Base-by-base conservation (phyloP, 2,888 invertebrate species). In the Anthophora plumipes region DNA sequence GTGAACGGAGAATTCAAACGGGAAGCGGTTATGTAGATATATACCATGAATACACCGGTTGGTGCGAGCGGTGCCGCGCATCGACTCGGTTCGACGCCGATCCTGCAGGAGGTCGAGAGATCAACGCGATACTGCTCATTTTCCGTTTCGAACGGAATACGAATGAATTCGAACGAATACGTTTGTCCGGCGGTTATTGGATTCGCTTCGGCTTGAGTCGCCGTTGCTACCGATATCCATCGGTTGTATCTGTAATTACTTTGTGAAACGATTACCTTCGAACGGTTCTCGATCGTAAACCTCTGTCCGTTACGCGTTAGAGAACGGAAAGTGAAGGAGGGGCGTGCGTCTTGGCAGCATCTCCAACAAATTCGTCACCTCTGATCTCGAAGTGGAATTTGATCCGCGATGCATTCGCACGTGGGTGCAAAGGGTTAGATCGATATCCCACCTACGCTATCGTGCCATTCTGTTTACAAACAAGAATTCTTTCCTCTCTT, bases 401-500 rank as follows among this genome's bases (percentile, higher is more conserved):
- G 31, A 41, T 22, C 11, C 14, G 46, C 52, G 8, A 39, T 2
- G 25, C 5, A n/a, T 39, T n/a, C 55, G 46, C 37, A 12, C n/a
- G n/a, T n/a, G 11, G 31, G 25, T 20, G 31, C 41, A 52, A 50
- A 52, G 6, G 17, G 14, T 20, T 63, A 5, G 37, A 11, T 22
- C 48, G 20, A 17, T 4, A 37, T 14, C n/a, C n/a, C n/a, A n/a
- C n/a, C n/a, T n/a, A n/a, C 55, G 52, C 68, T 46, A 66, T 79
- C 83, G 84, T 84, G 88, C 84, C 79, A 90, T 87, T 89, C 87
- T 90, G 88, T 91, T 91, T 91, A 90, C 91, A 91, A 91, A 91
- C 90, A 91, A 88, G 85, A 85, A 85, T 76, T 72, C 80, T 75
- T 85, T 76, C 82, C 61, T 69, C 37, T 64, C 68, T 70, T 70